Conservation (phyloP, 2,113 vertebrate species). For the Polypterus bichir region DNA sequence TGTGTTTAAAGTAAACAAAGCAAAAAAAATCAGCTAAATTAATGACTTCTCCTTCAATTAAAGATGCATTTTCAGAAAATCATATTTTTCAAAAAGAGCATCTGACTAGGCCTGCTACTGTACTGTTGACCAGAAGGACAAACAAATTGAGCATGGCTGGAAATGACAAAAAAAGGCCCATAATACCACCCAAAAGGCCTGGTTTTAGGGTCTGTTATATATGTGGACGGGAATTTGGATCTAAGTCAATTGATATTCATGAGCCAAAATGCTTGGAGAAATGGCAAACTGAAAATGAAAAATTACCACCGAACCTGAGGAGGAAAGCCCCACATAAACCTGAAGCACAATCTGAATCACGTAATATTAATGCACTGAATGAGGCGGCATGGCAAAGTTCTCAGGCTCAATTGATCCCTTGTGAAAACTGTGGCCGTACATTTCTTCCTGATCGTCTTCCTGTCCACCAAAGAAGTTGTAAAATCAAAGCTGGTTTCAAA, state of each 20-base stretch:
- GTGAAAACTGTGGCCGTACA: constrained; percentile 37
- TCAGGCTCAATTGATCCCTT: constrained; percentile 42
- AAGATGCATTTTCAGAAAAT: too few relatives aligned
- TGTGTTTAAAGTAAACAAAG: too few relatives aligned
- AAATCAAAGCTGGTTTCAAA: constrained; percentile 9
- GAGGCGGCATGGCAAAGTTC: constrained; percentile 30
- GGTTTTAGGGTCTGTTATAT: constrained; percentile 46
- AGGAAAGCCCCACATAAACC: constrained; percentile 42
- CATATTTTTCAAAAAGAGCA: constrained; percentile 10
- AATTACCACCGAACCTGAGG: constrained; percentile 40
- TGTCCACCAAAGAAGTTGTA: constrained; percentile 44
- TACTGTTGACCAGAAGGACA: constrained; percentile 18
- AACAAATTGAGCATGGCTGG: constrained; percentile 25
- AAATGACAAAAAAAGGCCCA: constrained; percentile 17
- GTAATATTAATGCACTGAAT: constrained; percentile 12
- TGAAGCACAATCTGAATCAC: constrained; percentile 9
- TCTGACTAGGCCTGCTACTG: constrained; percentile 31
- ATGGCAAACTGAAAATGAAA: constrained; percentile 46
- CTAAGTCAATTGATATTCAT: constrained; percentile 47
- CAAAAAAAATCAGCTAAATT: too few relatives aligned
- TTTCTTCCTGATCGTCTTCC: constrained; percentile 42
- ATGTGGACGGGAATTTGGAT: constrained; percentile 58
- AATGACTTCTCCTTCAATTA: too few relatives aligned
- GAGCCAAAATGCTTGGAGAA: constrained; percentile 55
- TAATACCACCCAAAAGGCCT: constrained; percentile 38